These are phyloP conservation scores for Megaceryle torquata DNA, from an alignment of 2,113 vertebrate species.

Conservation along the genomic window DNA sequence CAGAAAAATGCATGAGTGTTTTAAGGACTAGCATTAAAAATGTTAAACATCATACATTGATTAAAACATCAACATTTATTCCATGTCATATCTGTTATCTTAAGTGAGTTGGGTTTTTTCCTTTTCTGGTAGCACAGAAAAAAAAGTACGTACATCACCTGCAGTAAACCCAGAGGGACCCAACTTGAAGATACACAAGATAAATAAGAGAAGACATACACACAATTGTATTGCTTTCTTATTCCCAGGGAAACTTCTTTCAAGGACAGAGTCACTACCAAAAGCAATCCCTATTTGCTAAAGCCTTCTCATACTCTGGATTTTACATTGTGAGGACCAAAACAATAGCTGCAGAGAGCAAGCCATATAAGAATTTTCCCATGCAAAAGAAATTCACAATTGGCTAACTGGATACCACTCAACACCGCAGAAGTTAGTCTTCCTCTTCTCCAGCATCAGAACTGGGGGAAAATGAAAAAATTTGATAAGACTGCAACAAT, in stretches of 20 bases:
- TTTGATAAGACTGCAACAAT: neutral
- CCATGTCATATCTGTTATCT: neutral
- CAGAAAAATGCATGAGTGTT: neutral
- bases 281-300: neutral
- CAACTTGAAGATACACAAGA: neutral
- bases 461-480: rapidly evolving
- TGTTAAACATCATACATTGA: neutral
- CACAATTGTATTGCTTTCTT: neutral
- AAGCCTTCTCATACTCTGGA: neutral
- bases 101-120: neutral
- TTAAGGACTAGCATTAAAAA: neutral
- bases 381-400: neutral
- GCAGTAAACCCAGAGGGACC: neutral
- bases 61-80: neutral
- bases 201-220: neutral
- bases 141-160: neutral
- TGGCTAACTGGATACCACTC: neutral
- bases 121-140: neutral
- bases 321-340: neutral
- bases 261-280: neutral
- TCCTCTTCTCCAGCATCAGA: neutral
- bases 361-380: neutral
- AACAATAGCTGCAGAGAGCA: neutral
- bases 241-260: neutral
- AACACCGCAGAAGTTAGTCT: neutral